Evolutionary conservation across 2,888 invertebrate genomes (phyloP), one percentile per base, ranked within the genome.

Genomic region (Lucinisca nassula): DNA sequence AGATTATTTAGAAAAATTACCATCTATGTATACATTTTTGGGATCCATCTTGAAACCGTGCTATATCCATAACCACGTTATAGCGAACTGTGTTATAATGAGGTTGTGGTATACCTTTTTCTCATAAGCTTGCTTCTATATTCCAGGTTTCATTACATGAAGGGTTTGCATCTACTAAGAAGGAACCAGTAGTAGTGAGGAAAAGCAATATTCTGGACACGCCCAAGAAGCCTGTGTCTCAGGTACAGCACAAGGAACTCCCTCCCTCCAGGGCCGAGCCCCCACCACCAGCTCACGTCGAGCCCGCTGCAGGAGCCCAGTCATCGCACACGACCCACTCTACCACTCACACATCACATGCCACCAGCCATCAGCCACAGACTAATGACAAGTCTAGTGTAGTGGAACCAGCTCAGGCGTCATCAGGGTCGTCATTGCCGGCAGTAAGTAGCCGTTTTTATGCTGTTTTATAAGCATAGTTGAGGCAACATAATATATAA

Each of bases 81-180:
- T n/a, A n/a, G n/a, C n/a, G n/a, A n/a, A n/a, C n/a, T n/a, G n/a
- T n/a, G n/a, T n/a, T n/a, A n/a, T n/a, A n/a, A n/a, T n/a, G n/a
- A n/a, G n/a, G n/a, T n/a, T n/a, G n/a, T n/a, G n/a, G n/a, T n/a
- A n/a, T n/a, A n/a, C n/a, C n/a, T n/a, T n/a, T n/a, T n/a, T n/a
- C n/a, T n/a, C n/a, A n/a, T n/a, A n/a, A n/a, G n/a, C n/a, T n/a
- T n/a, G n/a, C n/a, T n/a, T n/a, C n/a, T n/a, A n/a, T 70, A 61
- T 85, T 89, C 27, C 87, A 98, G 98, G 98, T 93, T 97, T 98
- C 93, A 97, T 97, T 95, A 97, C 98, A 96, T 97, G 98, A 93
- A 97, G 96, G 96, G n/a, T 95, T 95, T 74, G 93, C 90, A 61
- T 79, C 96, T 4, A 87, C 93, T 37, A 95, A 92, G 92, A 93